A percentile compares a stretch with the other conserved stretches of the same genome.
Evolutionary conservation across 2,797 vertebrate species (phyloP).

Genomic region (Lycodopsis pacificus): DNA sequence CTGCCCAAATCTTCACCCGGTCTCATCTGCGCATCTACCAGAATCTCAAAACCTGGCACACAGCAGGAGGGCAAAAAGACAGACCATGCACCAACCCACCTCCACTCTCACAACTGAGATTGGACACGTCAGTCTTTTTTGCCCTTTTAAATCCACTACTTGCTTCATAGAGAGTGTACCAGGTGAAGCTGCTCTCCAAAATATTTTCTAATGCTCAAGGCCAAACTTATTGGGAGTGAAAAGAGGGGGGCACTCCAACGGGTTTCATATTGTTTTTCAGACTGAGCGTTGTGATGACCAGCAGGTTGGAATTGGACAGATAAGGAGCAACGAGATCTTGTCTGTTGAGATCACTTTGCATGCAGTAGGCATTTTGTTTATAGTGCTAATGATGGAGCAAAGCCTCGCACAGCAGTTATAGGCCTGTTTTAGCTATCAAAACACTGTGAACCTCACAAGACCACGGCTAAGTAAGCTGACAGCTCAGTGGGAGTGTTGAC

Average conservation of each 20-base stretch:
- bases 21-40: constrained; percentile 49
- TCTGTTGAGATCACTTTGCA: constrained; percentile 10
- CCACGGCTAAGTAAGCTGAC: constrained; percentile 38
- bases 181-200: constrained; percentile 15
- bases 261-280: constrained; percentile 10
- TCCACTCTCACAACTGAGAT: constrained; percentile 43
- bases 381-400: constrained; percentile 22
- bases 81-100: constrained; percentile 23
- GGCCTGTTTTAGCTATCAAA: constrained; percentile 12
- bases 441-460: constrained; percentile 29
- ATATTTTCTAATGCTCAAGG: constrained; percentile 37
- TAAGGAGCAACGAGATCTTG: constrained; percentile 19
- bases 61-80: constrained; percentile 50
- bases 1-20: constrained; percentile 19
- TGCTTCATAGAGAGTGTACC: constrained; percentile 38
- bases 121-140: constrained; percentile 56
- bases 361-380: neutral
- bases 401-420: constrained; percentile 14
- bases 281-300: constrained; percentile 1
- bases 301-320: constrained; percentile 23
- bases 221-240: constrained; percentile 23
- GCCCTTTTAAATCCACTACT: constrained; percentile 46
- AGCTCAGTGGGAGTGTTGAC: constrained; percentile 45
- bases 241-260: constrained; percentile 2
- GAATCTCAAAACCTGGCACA: constrained; percentile 64